Percentiles rank a stretch among this genome's conserved stretches.
Evolutionary conservation across 2,797 vertebrate species (phyloP).

Genomic region (Cephalopachus bancanus): DNA sequence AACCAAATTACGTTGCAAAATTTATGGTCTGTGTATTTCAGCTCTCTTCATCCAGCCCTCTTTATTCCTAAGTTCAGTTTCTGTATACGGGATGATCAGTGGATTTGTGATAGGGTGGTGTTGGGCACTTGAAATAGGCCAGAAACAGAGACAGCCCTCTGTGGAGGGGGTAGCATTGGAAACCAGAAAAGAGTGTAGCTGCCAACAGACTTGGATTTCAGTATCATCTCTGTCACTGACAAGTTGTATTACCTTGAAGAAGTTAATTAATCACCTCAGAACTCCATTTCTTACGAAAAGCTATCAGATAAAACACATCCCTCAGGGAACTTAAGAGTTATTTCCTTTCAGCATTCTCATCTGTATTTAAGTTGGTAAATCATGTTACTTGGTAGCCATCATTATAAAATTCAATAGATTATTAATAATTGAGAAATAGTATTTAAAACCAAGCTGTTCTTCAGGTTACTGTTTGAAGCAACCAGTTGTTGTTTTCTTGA

Average conservation of each 20-base stretch:
- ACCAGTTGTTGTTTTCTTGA: constrained; percentile 72
- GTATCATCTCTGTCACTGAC: constrained; percentile 36
- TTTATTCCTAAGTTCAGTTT: neutral
- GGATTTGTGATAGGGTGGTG: neutral
- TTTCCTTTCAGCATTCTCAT: constrained; percentile 34
- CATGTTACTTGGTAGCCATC: constrained; percentile 2
- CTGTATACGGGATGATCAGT: neutral
- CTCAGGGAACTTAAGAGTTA: neutral
- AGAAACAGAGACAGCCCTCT: neutral
- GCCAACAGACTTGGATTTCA: neutral
- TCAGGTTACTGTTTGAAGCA: constrained; percentile 59
- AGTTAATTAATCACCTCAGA: neutral
- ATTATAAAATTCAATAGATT: constrained; percentile 32
- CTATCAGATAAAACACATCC: neutral
- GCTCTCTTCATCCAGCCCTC: neutral
- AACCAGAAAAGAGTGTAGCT: neutral
- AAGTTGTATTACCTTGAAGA: constrained; percentile 19
- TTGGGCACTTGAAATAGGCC: neutral
- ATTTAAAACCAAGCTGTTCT: constrained; percentile 52
- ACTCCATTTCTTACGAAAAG: neutral
- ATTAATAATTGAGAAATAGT: constrained; percentile 50
- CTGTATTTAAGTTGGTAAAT: constrained; percentile 50
- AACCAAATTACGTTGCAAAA: constrained; percentile 8
- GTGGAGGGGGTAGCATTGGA: neutral
- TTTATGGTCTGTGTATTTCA: neutral